phyloP scores from a whole-genome alignment of 2,797 vertebrate species.

The Alfaro cultratus region DNA sequence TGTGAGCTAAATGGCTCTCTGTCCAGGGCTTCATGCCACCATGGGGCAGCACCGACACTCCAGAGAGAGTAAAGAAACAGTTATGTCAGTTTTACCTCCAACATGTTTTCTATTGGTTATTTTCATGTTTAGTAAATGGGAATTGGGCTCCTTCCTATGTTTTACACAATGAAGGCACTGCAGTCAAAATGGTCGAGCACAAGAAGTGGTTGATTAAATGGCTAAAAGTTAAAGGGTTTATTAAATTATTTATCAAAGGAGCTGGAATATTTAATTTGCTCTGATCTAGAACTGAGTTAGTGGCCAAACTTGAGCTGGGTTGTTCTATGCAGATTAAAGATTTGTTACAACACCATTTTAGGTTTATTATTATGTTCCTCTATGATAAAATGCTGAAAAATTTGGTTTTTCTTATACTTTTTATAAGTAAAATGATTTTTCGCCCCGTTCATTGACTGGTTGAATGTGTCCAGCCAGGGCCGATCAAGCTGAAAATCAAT shows the following conservation, averaged over 20 bases:
- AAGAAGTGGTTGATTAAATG: neutral
- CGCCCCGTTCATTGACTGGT: neutral
- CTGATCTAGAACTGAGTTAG: neutral
- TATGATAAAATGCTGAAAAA: neutral
- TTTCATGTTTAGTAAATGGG: neutral
- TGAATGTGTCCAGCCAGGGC: neutral
- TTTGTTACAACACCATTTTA: neutral
- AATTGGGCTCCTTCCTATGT: neutral
- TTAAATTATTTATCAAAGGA: neutral
- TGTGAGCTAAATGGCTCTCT: neutral
- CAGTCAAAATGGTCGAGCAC: neutral
- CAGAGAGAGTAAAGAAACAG: neutral
- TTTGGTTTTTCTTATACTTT: neutral
- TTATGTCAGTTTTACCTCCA: neutral
- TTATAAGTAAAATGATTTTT: neutral
- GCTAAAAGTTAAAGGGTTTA: neutral
- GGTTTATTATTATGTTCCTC: neutral
- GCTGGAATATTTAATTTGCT: neutral
- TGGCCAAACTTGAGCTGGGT: neutral
- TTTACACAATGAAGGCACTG: neutral
- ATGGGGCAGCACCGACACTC: neutral
- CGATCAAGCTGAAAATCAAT: neutral
- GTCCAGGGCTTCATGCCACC: neutral
- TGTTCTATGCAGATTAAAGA: neutral
- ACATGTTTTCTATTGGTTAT: neutral